Conservation (phyloP, 2,797 vertebrate genomes). For the Malacoraja senta region DNA sequence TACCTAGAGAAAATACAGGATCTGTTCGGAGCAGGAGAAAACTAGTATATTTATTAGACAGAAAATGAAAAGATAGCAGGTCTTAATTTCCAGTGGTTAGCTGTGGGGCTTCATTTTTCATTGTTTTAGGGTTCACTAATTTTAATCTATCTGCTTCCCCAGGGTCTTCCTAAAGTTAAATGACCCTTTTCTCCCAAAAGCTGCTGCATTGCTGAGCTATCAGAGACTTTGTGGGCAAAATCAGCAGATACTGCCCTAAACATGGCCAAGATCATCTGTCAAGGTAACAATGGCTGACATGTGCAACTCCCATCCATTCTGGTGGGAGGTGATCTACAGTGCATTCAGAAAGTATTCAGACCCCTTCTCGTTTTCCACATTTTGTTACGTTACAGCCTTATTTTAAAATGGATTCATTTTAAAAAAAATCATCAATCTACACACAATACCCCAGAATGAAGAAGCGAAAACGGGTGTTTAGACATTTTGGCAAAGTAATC, state of each 20-base stretch:
- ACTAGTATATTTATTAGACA: background rate
- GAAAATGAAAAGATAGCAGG: background rate
- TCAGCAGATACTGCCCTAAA: background rate
- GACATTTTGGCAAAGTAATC: no score
- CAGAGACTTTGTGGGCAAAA: background rate
- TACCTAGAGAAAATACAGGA: background rate
- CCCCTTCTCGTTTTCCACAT: no score
- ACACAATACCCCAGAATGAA: no score
- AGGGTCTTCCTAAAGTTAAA: background rate
- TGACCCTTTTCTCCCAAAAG: background rate
- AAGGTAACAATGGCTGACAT: background rate
- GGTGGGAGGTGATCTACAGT: no score
- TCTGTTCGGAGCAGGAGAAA: background rate
- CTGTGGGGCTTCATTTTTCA: background rate
- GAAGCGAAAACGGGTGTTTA: no score
- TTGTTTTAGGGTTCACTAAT: background rate
- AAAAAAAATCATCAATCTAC: no score
- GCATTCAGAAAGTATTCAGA: no score
- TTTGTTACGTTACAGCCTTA: no score
- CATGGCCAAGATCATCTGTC: background rate
- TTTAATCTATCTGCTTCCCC: background rate
- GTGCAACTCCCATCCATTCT: no score
- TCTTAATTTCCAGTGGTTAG: background rate
- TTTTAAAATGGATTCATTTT: no score
- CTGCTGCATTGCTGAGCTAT: background rate